Base-by-base conservation (phyloP, 2,113 vertebrate genomes). In the Rhegmatorhina hoffmannsi region DNA sequence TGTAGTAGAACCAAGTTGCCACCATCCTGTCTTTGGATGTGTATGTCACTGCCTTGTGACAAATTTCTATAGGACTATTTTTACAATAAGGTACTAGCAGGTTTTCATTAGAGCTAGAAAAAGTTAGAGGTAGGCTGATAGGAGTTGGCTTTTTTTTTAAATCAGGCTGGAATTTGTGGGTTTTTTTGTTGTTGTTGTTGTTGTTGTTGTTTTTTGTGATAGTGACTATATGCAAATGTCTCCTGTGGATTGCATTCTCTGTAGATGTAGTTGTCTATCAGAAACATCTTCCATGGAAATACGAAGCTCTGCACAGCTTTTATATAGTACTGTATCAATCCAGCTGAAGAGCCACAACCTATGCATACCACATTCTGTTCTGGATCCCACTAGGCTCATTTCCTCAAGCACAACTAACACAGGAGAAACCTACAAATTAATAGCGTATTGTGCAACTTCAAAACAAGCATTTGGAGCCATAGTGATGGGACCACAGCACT, bases 1-100 rank as follows among this genome's bases (percentile, higher is more conserved):
- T 2, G 20, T 88, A 94, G 43, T 26, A 72, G 49, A 91, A 87
- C 40, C 84, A 90, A 92, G 70, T 74, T 75, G 80, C 75, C 78
- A 68, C 60, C 49, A 36, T 62, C 56, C 81, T 33, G 25, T 73
- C 69, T 84, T 64, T n/a, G 50, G 59, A 43, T 8, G 6, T 24
- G 60, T 36, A 56, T 7, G 6, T 92, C 84, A 84, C 16, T 82
- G 88, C 63, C 83, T 90, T 84, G 56, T 68, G 70, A 91, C 52
- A 68, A 36, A 72, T 67, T 96, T 82, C 56, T 36, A 2, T 11
- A 24, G 53, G 36, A 60, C 72, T 55, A 24, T 40, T 84, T 1
- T 1, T n/a, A 84, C 26, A 46, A 23, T 75, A 68, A 72, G 4
- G 17, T 40, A 33, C 53, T n/a, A 29, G 28, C 25, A 63, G 31